Percentiles rank a stretch among this genome's conserved stretches.
Evolutionary conservation across 2,113 vertebrate species (phyloP).

Genomic region (Edolisoma coerulescens): DNA sequence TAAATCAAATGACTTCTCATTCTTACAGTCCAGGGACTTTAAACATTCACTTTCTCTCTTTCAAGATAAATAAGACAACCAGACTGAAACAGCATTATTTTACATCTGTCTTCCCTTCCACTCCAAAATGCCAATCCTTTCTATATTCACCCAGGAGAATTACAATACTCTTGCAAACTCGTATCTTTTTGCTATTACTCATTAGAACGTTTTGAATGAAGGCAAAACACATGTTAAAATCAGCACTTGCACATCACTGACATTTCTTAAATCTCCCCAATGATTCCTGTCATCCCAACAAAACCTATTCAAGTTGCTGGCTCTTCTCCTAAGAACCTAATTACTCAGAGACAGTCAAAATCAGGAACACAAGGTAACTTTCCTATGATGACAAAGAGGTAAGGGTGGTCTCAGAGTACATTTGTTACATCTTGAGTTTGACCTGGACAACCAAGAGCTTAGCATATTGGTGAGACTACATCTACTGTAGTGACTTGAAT

Average conservation of each 20-base stretch:
- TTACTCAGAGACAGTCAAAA: neutral
- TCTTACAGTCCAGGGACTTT: neutral
- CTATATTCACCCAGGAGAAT: neutral
- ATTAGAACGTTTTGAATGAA: neutral
- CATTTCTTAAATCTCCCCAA: neutral
- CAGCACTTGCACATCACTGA: neutral
- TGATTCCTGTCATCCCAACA: neutral
- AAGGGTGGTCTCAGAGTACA: neutral
- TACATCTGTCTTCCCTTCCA: neutral
- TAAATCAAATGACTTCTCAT: neutral
- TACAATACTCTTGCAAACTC: neutral
- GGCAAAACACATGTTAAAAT: neutral
- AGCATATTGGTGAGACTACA: neutral
- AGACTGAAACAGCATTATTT: neutral
- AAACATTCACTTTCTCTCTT: neutral
- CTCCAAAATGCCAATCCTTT: neutral
- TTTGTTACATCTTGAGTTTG: neutral
- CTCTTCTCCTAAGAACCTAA: neutral
- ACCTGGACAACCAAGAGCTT: neutral
- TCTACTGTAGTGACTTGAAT: neutral
- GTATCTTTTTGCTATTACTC: neutral
- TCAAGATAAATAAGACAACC: neutral
- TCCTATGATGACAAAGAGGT: neutral
- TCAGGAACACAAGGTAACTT: neutral
- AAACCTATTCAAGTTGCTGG: neutral